Base-by-base conservation (phyloP, 2,888 invertebrate genomes). In the Capitulum mitella region DNA sequence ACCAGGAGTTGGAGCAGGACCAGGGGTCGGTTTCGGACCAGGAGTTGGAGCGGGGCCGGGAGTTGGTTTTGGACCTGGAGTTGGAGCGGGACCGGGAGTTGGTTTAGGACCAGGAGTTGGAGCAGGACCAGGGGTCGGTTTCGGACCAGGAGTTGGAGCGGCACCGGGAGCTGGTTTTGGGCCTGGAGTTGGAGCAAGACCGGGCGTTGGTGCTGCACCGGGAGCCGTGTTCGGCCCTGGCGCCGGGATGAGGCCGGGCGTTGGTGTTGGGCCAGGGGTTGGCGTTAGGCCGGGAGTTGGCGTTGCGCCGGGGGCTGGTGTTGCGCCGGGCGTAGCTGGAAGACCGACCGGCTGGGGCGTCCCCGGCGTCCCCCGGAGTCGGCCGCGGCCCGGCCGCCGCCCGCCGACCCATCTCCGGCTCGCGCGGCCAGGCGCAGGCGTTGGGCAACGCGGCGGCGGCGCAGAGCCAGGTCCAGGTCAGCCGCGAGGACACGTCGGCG, bases 361-460 rank as follows among this genome's bases (percentile, higher is more conserved):
- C 14, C 48, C 19, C 48, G 2, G 19, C 26, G 54, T 26, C 54
- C 26, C 26, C 54, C 19, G 54, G 54, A 19, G 54, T 19, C 54
- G 26, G 54, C 54, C 54, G 19, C 26, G 54, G 26, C 2, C 54
- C 14, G 54, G 54, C 54, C 26, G 3, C 54, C 26, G 54, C 8
- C 54, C 14, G 54, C n/a, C n/a, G n/a, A n/a, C n/a, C n/a, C n/a
- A n/a, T n/a, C n/a, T n/a, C n/a, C 26, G 54, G 54, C 19, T 54
- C 54, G 54, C 54, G 54, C 37, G 64, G 64, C 64, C 64, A 64
- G 37, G 64, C 64, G 22, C 64, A 64, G 34, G 64, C 64, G 12
- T 14, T 64, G 12, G 64, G 64, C 3, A 64, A 64, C 37, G 32
- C 26, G 6, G 64, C 64, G 34, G 64, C 64, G 34, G 64, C 64